Percentiles rank a stretch among this genome's conserved stretches.
These are phyloP conservation scores for Daptonema setosum DNA, from an alignment of 2,888 invertebrate genomes.

Conservation along the genomic window DNA sequence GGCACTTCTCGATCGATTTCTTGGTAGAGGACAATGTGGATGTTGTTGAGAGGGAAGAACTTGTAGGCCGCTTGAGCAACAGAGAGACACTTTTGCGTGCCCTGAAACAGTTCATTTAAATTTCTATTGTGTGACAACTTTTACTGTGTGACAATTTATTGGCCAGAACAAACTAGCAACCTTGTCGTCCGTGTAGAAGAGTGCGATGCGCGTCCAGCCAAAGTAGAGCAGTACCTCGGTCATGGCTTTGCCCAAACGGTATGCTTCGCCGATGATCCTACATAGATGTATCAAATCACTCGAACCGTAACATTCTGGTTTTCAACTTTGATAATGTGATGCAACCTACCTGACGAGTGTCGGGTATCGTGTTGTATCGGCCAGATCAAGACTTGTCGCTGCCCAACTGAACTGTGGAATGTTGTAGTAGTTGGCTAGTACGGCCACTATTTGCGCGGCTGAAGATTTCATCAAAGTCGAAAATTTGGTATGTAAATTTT, in stretches of 20 bases:
- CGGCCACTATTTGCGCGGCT: slow-evolving; percentile 13
- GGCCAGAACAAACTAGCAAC: too few relatives aligned
- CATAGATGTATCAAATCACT: too few relatives aligned
- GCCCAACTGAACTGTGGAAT: slow-evolving; percentile 14
- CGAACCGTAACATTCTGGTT: too few relatives aligned
- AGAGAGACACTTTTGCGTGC: neutral
- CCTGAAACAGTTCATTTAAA: neutral
- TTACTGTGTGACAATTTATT: too few relatives aligned
- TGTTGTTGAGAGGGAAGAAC: neutral
- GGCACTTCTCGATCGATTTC: slow-evolving; percentile 6
- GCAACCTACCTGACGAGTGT: too few relatives aligned
- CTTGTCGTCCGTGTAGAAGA: slow-evolving; percentile 13
- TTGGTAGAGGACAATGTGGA: slow-evolving; percentile 5
- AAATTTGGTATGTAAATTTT: neutral
- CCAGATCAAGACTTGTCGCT: slow-evolving; percentile 9
- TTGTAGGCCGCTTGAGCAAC: slow-evolving; percentile 1
- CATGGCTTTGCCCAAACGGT: slow-evolving; percentile 13
- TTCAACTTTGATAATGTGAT: too few relatives aligned
- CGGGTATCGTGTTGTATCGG: slow-evolving; percentile 11
- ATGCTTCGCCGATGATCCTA: neutral
- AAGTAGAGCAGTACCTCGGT: slow-evolving; percentile 12
- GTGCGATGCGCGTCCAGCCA: slow-evolving; percentile 15
- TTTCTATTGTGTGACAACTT: too few relatives aligned
- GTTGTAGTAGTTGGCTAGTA: slow-evolving; percentile 13
- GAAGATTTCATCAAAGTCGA: neutral